Percentiles rank a stretch among this genome's conserved stretches.
These are phyloP conservation scores for Globicephala melas DNA, from an alignment of 2,113 vertebrate genomes.

Conservation along the genomic window DNA sequence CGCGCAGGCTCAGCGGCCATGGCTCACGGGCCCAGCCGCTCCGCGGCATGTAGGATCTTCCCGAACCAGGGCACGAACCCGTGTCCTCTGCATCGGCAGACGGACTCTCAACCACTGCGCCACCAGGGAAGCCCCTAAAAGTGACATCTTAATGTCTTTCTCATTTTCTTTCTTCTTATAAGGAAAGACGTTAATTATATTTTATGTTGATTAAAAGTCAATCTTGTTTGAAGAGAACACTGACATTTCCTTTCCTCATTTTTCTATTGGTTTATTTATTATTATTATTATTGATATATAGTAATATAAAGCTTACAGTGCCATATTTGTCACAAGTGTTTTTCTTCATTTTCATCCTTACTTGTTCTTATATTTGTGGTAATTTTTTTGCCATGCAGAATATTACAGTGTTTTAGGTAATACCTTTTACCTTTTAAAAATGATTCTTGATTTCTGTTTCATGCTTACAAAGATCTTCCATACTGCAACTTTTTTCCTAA, in stretches of 20 bases:
- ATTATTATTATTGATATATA: neutral
- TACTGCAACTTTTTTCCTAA: neutral
- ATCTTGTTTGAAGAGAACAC: neutral
- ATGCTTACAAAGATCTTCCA: neutral
- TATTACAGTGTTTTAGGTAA: neutral
- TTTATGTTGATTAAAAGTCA: neutral
- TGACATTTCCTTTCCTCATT: neutral
- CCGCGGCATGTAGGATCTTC: no score
- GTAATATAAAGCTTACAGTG: neutral
- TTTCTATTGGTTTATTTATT: neutral
- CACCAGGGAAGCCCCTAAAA: neutral
- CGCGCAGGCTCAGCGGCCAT: rapidly evolving
- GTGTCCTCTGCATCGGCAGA: no score
- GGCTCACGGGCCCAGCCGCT: no score
- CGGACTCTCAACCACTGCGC: no score
- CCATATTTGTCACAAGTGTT: neutral
- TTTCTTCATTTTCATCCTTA: neutral
- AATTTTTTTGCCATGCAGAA: neutral
- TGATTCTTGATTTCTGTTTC: neutral
- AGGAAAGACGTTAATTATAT: neutral
- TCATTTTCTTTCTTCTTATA: neutral
- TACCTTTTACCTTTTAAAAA: neutral
- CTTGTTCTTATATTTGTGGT: neutral
- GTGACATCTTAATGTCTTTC: neutral
- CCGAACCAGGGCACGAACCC: no score